Evolutionary conservation across 2,888 invertebrate genomes (phyloP).

Genomic region (Amiota mariae): DNA sequence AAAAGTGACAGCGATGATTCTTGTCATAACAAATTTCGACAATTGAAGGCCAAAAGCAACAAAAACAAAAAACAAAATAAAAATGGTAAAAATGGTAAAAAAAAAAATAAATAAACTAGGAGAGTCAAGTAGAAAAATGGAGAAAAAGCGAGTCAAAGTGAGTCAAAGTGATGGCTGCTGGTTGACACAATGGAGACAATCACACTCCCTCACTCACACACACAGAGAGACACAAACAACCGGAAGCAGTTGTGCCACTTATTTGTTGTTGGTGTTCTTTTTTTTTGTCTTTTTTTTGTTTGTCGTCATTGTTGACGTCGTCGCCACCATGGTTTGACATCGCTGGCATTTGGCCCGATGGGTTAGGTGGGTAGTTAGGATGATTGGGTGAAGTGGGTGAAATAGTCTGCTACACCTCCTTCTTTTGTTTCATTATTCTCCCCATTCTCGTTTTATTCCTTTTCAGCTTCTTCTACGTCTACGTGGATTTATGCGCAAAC

Average conservation of each 20-base stretch:
- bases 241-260: conserved; percentile 8
- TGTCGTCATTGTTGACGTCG: background rate
- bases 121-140: background rate
- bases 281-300: background rate
- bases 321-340: background rate
- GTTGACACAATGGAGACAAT: conserved; percentile 43
- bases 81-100: background rate
- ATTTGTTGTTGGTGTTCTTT: conserved; percentile 1
- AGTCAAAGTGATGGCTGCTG: no score
- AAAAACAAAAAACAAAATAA: background rate
- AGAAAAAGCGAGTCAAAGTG: no score
- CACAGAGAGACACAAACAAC: conserved; percentile 17
- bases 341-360: background rate
- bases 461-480: conserved; percentile 32
- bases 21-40: conserved; percentile 69
- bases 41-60: conserved; percentile 48
- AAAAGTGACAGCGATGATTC: conserved; percentile 62
- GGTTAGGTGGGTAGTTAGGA: background rate
- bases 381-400: background rate
- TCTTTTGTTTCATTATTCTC: no score
- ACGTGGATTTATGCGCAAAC: conserved; percentile 45
- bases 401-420: background rate
- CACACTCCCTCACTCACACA: conserved; percentile 52
- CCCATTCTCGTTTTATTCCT: background rate
- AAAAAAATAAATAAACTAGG: no score